phyloP scores from a whole-genome alignment of 2,888 invertebrate genomes.

The Sphaeridia pumilis region DNA sequence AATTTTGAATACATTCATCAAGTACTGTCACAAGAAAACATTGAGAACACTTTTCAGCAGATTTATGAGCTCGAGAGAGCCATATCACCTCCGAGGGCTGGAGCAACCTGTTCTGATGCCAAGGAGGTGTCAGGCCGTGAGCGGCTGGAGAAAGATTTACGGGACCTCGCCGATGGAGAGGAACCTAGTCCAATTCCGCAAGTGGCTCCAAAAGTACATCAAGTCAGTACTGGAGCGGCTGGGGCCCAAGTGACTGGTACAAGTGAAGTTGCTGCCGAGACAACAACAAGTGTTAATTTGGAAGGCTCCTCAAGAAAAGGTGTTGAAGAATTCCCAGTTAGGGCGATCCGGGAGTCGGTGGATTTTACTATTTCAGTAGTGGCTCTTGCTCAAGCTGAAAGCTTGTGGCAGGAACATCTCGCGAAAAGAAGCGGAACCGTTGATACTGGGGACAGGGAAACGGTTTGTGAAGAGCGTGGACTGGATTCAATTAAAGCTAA shows the following conservation, averaged over 20 bases:
- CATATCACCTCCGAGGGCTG: slow-evolving; percentile 3
- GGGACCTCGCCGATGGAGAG: neutral
- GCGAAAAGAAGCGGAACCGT: neutral
- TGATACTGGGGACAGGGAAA: neutral
- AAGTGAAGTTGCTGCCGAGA: neutral
- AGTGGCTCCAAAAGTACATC: neutral
- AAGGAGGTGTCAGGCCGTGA: neutral
- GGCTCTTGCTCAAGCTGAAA: neutral
- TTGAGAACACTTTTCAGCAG: slow-evolving; percentile 4
- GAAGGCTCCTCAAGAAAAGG: too few relatives aligned
- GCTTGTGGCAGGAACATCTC: neutral
- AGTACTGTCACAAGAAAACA: slow-evolving; percentile 6
- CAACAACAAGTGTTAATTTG: too few relatives aligned
- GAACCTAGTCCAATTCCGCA: too few relatives aligned
- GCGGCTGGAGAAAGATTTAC: neutral
- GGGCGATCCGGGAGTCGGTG: too few relatives aligned
- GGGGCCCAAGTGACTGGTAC: too few relatives aligned
- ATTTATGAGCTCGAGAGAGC: slow-evolving; percentile 8
- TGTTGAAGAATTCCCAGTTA: too few relatives aligned
- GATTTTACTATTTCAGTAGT: too few relatives aligned
- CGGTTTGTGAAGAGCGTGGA: neutral
- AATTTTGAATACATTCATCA: slow-evolving; percentile 5
- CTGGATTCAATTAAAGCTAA: neutral
- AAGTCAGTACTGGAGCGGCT: neutral
- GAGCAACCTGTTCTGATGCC: neutral